phyloP scores from a whole-genome alignment of 1,140 invertebrate species.

The Aradophagus sp. region DNA sequence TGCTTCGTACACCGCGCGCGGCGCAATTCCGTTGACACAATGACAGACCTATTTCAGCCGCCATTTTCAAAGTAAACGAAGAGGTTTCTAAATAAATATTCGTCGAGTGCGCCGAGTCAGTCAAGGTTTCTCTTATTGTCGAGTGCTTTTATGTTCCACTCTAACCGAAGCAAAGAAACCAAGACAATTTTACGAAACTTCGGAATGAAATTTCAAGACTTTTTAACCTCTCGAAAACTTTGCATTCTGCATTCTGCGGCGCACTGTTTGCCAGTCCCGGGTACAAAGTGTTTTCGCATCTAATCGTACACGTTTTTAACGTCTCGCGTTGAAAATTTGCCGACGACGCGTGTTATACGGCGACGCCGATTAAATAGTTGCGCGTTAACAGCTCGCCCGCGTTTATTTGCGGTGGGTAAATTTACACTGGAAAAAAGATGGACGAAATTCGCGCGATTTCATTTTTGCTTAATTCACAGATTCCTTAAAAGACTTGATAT shows the following conservation, averaged over 20 bases:
- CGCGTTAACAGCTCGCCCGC: no score
- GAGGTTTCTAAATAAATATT: constrained; percentile 30
- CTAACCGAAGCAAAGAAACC: constrained; percentile 25
- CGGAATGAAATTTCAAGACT: constrained; percentile 45
- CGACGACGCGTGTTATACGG: no score
- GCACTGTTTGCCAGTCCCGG: constrained; percentile 24
- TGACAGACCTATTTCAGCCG: constrained; percentile 21
- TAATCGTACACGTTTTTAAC: no score
- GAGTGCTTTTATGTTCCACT: constrained; percentile 26
- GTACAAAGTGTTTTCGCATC: no score
- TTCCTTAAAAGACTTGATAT: no score
- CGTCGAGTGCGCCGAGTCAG: constrained; percentile 25
- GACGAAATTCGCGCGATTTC: no score
- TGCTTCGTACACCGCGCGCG: no score
- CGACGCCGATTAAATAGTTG: no score
- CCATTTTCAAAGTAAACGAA: constrained; percentile 27
- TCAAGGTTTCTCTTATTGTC: constrained; percentile 43
- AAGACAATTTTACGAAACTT: constrained; percentile 38
- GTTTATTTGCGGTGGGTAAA: no score
- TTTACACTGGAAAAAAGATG: no score
- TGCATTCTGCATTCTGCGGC: constrained; percentile 20
- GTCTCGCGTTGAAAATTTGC: no score
- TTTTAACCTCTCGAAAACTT: constrained; percentile 34
- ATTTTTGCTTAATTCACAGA: no score
- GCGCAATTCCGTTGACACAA: constrained; percentile 29